Evolutionary conservation across 1,140 invertebrate genomes (phyloP), one percentile per base, ranked within the genome.

Genomic region (Aporrectodea caliginosa): DNA sequence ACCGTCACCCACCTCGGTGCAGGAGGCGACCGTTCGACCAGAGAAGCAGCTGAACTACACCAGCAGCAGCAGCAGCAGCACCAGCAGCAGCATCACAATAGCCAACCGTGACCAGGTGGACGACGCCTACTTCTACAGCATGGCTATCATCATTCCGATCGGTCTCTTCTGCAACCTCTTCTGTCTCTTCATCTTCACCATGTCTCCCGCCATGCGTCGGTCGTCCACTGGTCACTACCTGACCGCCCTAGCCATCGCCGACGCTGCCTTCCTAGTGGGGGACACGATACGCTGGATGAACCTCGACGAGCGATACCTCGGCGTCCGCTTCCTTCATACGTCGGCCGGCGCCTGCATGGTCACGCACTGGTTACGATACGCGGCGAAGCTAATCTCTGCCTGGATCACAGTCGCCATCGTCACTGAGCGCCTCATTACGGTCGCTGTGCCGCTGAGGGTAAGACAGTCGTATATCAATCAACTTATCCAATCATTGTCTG

Each of bases 331-430:
- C 77, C 27, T 78, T 29, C 31, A 78, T 31, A 78, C 77, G 68
- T 75, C 68, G 75, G 27, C 0, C 32, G 35, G 1, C 22, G 30
- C 58, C 31, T 79, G 78, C 31, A 14, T 29, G 71, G 16, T 22
- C 27, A 74, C 69, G 33, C 30, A 35, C 78, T 74, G 32, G 22
- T 27, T 74, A 22, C 70, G 78, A 2, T 79, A 79, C 73, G 27
- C 72, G 31, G 32, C 71, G 70, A 79, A 79, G 78, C 69, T 79
- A 16, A 33, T 43, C 29, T 79, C 80, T 12, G 32, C 78, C 35
- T 81, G 80, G 80, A 69, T 81, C 22, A 81, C 80, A 16, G 76
- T 81, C 27, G 80, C 78, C 33, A 78, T 81, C 70, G 43, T 69
- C 1, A 6, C 69, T 2, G 80, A 81, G 35, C 30, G 80, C 31